phyloP scores from a whole-genome alignment of 2,797 vertebrate genomes.

The Etheostoma perlongum region DNA sequence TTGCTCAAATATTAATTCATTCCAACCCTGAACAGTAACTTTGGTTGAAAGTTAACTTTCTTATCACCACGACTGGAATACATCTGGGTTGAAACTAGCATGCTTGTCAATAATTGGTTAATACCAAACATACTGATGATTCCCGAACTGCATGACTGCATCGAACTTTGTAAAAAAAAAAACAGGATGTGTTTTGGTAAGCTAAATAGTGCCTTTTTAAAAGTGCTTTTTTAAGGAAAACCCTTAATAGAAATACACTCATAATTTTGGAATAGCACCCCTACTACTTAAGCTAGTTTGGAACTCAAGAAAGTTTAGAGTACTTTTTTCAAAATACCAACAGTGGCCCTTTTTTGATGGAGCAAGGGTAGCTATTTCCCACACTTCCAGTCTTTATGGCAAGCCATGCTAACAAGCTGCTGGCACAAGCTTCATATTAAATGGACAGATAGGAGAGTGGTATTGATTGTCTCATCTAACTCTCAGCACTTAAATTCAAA shows the following conservation, averaged over 20 bases:
- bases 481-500: conserved; percentile 5
- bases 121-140: conserved; percentile 29
- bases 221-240: not conserved
- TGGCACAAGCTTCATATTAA: conserved; percentile 10
- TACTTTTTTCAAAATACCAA: not conserved
- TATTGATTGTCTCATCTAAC: conserved; percentile 13
- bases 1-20: conserved; percentile 62
- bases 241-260: not conserved
- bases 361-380: not conserved
- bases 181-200: not conserved
- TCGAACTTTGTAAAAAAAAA: not conserved
- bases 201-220: not conserved
- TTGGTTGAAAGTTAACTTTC: conserved; percentile 35
- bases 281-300: not conserved
- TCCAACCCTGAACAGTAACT: conserved; percentile 45
- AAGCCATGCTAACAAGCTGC: conserved; percentile 7
- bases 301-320: not conserved
- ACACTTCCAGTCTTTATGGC: not conserved
- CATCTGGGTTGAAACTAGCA: conserved; percentile 16
- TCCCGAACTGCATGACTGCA: not conserved
- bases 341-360: conserved; percentile 1
- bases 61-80: conserved; percentile 38
- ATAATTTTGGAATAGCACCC: not conserved
- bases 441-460: not conserved
- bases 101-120: conserved; percentile 33